Base-by-base conservation (phyloP, 1,140 invertebrate genomes). In the Cotesia typhae region DNA sequence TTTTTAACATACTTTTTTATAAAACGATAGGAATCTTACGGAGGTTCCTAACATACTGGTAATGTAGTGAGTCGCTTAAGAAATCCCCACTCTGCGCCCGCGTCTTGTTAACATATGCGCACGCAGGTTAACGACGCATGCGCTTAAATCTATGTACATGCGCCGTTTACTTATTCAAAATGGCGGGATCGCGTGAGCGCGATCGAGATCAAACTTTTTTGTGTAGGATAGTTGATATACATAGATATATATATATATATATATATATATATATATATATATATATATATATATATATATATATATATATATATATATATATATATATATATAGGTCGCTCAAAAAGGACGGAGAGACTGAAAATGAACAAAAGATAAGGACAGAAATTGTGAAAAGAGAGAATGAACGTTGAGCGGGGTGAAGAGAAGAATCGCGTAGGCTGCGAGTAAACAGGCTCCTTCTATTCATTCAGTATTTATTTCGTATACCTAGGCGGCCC, bases 371-470 rank as follows among this genome's bases (percentile, higher is more conserved):
- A 60, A 20, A 28, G 55, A 67, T 9, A 36, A 36, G 14, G 53
- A 41, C 38, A 36, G 28, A 61, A 57, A 72, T 47, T 67, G 53
- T 38, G 55, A 69, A 57, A 68, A 70, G 55, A 63, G 69, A 20
- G 70, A 73, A 76, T 74, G 71, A 60, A 69, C 71, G 72, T 47
- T 47, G 41, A 6, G 7, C 41, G 41, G 41, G 41, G 41, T 47
- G 9, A 10, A 47, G 41, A 47, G 41, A 9, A 10, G 3, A 7
- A 65, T 84, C 80, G 82, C 82, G 83, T 84, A 83, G 82, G 80
- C 78, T 81, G 81, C 82, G 80, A 80, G 83, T 84, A 83, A 83
- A 84, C 79, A 83, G 83, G 79, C 83, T 83, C 78, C 81, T 86
- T 47, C 41, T 47, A 47, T 47, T 86, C 84, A 85, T 85, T 84